A percentile compares a stretch with the other conserved stretches of the same genome.
Conservation (phyloP, 2,888 invertebrate species). For the Ophion ellenae region DNA sequence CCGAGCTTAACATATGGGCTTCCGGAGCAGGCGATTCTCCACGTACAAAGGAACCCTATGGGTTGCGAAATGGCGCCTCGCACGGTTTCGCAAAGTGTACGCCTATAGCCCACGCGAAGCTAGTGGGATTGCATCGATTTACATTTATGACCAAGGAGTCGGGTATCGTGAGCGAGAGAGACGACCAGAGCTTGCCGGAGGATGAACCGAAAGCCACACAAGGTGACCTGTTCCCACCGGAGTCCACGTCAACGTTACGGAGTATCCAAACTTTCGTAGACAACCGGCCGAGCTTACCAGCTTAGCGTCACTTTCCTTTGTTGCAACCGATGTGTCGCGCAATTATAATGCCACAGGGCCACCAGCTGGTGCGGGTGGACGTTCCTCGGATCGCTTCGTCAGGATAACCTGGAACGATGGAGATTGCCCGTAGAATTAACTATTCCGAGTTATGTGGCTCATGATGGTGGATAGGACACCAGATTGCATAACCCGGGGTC, state of each 20-base stretch:
- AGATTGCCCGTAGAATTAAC: background rate
- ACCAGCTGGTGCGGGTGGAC: background rate
- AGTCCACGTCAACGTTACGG: background rate
- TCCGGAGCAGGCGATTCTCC: background rate
- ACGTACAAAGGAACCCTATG: conserved; percentile 21
- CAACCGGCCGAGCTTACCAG: conserved; percentile 24
- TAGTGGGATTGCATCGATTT: conserved; percentile 49
- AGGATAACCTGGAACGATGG: background rate
- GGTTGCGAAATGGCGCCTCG: conserved; percentile 7
- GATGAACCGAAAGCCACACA: conserved; percentile 36
- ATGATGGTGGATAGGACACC: background rate
- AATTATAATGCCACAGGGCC: conserved; percentile 30
- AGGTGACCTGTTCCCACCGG: background rate
- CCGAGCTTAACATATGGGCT: conserved; percentile 22
- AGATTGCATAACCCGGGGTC: background rate
- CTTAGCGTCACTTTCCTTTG: conserved; percentile 33
- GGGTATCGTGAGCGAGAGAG: background rate
- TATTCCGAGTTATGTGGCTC: background rate
- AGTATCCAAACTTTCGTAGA: conserved; percentile 34
- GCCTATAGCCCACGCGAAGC: background rate
- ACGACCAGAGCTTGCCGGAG: background rate
- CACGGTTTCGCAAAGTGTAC: conserved; percentile 36
- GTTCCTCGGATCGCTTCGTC: conserved; percentile 16
- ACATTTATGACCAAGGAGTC: conserved; percentile 39
- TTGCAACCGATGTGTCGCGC: conserved; percentile 3